phyloP scores from a whole-genome alignment of 1,140 invertebrate species.

The Mamestra configurata region DNA sequence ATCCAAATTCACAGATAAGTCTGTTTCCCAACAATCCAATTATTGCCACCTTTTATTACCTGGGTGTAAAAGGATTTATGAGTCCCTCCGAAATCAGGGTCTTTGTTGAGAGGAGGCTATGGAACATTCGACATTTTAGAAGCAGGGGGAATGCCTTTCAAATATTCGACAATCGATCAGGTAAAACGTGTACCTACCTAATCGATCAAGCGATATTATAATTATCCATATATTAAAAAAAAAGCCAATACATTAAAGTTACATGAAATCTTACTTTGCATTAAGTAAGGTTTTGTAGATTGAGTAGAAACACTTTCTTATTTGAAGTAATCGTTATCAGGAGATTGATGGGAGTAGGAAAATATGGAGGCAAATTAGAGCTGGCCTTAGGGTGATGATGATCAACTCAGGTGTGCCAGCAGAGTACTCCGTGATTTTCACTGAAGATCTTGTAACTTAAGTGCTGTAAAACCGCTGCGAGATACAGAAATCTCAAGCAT shows the following conservation, averaged over 20 bases:
- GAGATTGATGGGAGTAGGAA: background rate
- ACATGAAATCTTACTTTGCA: background rate
- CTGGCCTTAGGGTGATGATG: no score
- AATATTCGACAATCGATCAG: background rate
- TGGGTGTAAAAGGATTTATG: constrained; percentile 46
- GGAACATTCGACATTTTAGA: background rate
- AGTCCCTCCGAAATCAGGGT: constrained; percentile 1
- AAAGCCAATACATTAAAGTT: background rate
- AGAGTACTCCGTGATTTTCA: no score
- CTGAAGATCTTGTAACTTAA: no score
- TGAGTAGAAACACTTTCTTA: no score
- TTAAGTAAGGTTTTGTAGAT: background rate
- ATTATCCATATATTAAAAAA: background rate
- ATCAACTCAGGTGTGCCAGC: no score
- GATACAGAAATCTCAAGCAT: no score
- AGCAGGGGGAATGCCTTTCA: background rate
- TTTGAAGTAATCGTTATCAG: background rate
- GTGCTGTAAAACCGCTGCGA: no score
- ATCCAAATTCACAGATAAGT: constrained; percentile 37
- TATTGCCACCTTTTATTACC: constrained; percentile 47
- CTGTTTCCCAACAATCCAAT: constrained; percentile 41
- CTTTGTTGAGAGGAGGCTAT: background rate
- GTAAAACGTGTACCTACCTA: background rate
- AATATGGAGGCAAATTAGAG: no score
- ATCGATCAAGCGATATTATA: background rate